phyloP scores from a whole-genome alignment of 2,113 vertebrate species.

The Scomber japonicus region DNA sequence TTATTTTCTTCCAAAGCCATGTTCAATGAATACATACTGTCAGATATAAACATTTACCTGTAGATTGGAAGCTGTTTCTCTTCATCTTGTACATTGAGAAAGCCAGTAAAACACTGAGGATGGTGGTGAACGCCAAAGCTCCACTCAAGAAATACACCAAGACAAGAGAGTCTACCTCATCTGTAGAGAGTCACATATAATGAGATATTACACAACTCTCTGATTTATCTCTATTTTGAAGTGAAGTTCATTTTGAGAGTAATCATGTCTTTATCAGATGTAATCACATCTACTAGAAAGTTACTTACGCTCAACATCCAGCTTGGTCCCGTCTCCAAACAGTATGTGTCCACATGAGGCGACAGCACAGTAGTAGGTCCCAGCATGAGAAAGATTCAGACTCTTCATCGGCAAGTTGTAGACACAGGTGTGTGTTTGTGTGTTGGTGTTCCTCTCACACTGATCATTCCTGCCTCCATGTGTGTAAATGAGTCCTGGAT shows the following conservation, averaged over 20 bases:
- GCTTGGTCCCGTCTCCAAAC: slow-evolving; percentile 53
- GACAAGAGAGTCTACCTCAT: too few species aligned
- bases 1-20: not conserved
- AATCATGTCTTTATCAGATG: not conserved
- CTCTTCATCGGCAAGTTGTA: not conserved
- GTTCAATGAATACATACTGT: not conserved
- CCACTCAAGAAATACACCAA: too few species aligned
- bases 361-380: too few species aligned
- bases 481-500: slow-evolving; percentile 64
- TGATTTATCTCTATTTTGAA: too few species aligned
- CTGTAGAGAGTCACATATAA: too few species aligned
- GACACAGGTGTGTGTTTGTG: slow-evolving; percentile 30
- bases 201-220: too few species aligned
- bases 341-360: too few species aligned
- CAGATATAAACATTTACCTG: not conserved
- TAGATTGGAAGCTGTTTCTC: not conserved
- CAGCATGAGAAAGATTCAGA: not conserved
- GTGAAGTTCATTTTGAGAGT: too few species aligned
- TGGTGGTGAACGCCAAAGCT: too few species aligned
- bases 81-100: not conserved
- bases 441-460: slow-evolving; percentile 35
- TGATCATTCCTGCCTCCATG: slow-evolving; percentile 32
- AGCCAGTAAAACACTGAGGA: too few species aligned
- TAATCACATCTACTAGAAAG: not conserved
- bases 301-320: not conserved